Evolutionary conservation across 2,113 vertebrate genomes (phyloP), one percentile per base, ranked within the genome.

Genomic region (Plotosus lineatus): DNA sequence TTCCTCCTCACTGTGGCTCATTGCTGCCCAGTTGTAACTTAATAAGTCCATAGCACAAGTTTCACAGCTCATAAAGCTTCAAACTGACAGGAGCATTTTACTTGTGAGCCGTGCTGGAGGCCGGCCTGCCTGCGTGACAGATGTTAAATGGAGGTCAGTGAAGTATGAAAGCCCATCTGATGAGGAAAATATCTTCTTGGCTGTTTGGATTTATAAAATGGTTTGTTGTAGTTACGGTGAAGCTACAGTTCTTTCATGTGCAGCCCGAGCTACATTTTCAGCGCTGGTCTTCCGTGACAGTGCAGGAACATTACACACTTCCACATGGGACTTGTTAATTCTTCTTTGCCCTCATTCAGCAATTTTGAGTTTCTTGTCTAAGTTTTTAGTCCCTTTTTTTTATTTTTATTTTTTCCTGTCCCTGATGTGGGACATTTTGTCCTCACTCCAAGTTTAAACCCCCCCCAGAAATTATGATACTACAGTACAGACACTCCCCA

Each of bases 231-330:
- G 51, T 79, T 79, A 55, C 71, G 26, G 36, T 46, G 40, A 31
- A 60, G 53, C 28, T 33, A 38, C 17, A 15, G 53, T 6, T 71
- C 78, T 72, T 80, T 80, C 53, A 80, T 79, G 50, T 12, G n/a
- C n/a, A 60, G 55, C 23, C 40, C 11, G 4, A n/a, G 26, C 53
- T 46, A 60, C 55, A n/a, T 60, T 33, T 33, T 33, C 42, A 60
- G 40, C n/a, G 26, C 78, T 31, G 78, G 51, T 71, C 51, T 72
- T 79, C 65, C 77, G n/a, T 79, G 77, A 79, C 77, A 33, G 19
- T 10, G 31, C 28, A 38, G 60, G 76, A 78, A 78, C 36, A 44
- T 79, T 53, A 33, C 44, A 33, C 28, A 50, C 65, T 79, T 44
- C 17, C 4, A 1, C 9, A 40, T 72, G 66, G 26, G 44, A 55